A percentile compares a stretch with the other conserved stretches of the same genome.
These are phyloP conservation scores for Brevimyrus niger DNA, from an alignment of 2,113 vertebrate species.

Conservation along the genomic window DNA sequence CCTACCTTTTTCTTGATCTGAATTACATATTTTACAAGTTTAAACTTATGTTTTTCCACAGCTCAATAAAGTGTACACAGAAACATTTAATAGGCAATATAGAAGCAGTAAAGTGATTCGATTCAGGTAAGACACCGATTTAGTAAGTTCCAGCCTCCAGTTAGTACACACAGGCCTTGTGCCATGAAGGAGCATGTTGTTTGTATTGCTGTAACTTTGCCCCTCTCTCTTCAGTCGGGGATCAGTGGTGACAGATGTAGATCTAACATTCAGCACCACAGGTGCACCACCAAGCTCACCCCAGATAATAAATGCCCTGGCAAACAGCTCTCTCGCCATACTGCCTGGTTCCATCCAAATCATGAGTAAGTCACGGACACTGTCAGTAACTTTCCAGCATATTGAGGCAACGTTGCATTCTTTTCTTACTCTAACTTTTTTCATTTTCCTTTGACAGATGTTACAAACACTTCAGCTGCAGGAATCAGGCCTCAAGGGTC, in stretches of 20 bases:
- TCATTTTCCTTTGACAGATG: neutral
- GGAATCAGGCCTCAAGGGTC: neutral
- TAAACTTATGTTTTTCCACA: neutral
- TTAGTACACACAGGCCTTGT: neutral
- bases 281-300: neutral
- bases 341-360: neutral
- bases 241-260: neutral
- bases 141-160: neutral
- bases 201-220: neutral
- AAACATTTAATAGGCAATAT: neutral
- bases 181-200: neutral
- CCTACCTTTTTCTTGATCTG: neutral
- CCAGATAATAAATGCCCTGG: neutral
- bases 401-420: neutral
- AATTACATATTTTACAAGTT: neutral
- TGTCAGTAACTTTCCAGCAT: neutral
- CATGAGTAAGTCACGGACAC: neutral
- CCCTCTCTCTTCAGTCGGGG: neutral
- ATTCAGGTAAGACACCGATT: neutral
- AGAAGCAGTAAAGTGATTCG: neutral
- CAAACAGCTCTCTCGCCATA: neutral
- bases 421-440: neutral
- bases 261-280: neutral
- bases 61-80: neutral
- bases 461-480: neutral